Evolutionary conservation across 2,888 invertebrate genomes (phyloP), one percentile per base, ranked within the genome.

Genomic region (Chrysomela aeneicollis): DNA sequence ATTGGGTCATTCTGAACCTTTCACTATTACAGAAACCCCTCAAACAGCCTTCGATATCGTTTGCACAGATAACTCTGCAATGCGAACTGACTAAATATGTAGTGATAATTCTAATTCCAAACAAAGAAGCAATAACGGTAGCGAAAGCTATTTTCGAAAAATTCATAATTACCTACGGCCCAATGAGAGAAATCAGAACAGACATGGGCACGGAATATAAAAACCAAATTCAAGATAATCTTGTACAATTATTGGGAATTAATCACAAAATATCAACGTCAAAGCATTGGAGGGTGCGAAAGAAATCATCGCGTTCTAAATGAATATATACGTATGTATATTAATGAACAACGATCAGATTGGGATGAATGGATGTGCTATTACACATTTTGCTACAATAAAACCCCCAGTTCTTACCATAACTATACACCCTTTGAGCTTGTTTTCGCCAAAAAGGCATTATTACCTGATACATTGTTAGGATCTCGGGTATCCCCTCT

Each of bases 61-160:
- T 18, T 67, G 61, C 32, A 57, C 63, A 12, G 60, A 68, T 62
- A 49, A 68, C 68, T 12, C 65, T 74, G 62, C 59, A 73, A 64
- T 65, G 70, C 69, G 49, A 73, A 57, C 21, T 70, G 46, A 68
- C 63, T 6, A 72, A 69, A 51, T 72, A 68, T 46, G 21, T 76
- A 17, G 59, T 69, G 10, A 61, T 69, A 6, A 62, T 66, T 18
- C 69, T 73, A 42, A 62, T 72, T 18, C 21, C 63, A 35, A 65
- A 71, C 18, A 76, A 74, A 72, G 71, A 70, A 55, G 71, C 73
- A 19, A 62, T 55, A 26, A 73, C 69, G 1, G 62, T 73, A 1
- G 71, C 73, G 17, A 70, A 53, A 68, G 70, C 70, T 21, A 69
- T 74, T 17, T 66, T 74, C 59, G 60, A 68, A 35, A 37, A 63